phyloP scores from a whole-genome alignment of 2,888 invertebrate species.

The Limnephilus auricula region DNA sequence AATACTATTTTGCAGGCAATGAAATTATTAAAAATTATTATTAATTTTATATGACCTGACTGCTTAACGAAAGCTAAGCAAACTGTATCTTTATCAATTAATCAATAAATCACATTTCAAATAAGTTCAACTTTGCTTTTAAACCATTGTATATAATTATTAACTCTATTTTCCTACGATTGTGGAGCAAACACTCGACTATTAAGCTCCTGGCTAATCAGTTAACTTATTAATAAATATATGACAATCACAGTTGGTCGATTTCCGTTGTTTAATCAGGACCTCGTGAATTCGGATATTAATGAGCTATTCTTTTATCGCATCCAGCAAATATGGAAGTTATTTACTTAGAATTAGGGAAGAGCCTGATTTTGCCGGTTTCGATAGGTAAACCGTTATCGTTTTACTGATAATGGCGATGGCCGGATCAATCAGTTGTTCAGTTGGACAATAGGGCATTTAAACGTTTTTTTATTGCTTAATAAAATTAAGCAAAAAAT shows the following conservation, averaged over 20 bases:
- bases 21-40: too few species aligned
- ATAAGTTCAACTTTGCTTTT: too few species aligned
- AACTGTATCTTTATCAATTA: too few species aligned
- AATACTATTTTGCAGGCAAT: too few species aligned
- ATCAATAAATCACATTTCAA: too few species aligned
- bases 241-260: constrained; percentile 2
- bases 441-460: too few species aligned
- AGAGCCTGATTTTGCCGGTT: not conserved
- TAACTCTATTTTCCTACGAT: not conserved
- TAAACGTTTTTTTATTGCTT: too few species aligned
- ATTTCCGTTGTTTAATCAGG: not conserved
- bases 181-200: not conserved
- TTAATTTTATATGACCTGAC: too few species aligned
- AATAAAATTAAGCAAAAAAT: too few species aligned
- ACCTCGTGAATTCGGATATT: not conserved
- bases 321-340: not conserved
- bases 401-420: not conserved
- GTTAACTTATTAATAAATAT: not conserved
- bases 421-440: not conserved
- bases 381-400: not conserved
- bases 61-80: too few species aligned
- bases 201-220: not conserved
- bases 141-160: too few species aligned
- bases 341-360: not conserved
- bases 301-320: not conserved